Evolutionary conservation across 2,113 vertebrate species (phyloP).

Genomic region (Corythaixoides concolor): DNA sequence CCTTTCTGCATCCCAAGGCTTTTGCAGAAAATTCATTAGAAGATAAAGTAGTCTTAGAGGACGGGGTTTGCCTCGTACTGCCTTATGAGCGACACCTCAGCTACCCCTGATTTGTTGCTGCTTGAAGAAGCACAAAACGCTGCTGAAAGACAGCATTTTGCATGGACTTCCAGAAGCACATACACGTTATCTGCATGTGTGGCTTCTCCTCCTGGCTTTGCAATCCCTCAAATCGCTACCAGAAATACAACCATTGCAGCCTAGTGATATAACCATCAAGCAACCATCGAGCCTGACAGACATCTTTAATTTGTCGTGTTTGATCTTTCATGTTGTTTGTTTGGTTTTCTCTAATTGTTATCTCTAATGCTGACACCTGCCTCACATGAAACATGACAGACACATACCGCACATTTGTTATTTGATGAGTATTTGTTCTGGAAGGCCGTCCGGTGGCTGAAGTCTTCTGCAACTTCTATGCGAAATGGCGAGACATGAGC

Average conservation of each 20-base stretch:
- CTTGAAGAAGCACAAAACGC: background rate
- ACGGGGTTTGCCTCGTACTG: background rate
- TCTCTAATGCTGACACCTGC: background rate
- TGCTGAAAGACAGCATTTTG: background rate
- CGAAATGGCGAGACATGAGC: background rate
- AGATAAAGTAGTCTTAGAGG: background rate
- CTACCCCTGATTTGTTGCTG: background rate
- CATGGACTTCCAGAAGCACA: background rate
- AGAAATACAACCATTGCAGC: background rate
- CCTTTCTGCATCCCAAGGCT: background rate
- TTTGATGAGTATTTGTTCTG: background rate
- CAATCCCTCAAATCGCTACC: background rate
- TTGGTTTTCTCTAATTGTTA: background rate
- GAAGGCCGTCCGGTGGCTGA: background rate
- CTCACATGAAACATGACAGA: background rate
- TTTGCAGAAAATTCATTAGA: background rate
- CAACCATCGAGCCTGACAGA: background rate
- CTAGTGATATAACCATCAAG: background rate
- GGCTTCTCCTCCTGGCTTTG: background rate
- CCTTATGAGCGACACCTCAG: background rate
- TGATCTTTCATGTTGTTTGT: too few species aligned
- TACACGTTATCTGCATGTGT: fast-evolving
- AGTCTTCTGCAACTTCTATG: background rate
- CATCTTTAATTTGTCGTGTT: background rate
- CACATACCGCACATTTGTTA: background rate